phyloP scores from a whole-genome alignment of 2,113 vertebrate genomes.

The Apodemus sylvaticus region DNA sequence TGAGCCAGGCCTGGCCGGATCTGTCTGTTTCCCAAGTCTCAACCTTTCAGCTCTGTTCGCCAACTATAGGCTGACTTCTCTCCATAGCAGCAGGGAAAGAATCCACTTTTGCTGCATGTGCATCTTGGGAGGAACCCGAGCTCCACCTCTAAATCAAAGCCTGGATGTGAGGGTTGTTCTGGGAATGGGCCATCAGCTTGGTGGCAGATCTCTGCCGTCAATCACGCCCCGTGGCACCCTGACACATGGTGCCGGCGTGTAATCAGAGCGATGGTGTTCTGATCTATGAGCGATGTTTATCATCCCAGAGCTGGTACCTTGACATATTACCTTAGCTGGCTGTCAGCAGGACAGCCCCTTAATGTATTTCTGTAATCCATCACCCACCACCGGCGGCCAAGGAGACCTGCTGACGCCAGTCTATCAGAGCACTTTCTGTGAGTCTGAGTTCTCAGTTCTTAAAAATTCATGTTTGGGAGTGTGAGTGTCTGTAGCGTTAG shows the following conservation, averaged over 20 bases:
- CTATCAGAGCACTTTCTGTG: not conserved
- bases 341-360: slow-evolving; percentile 63
- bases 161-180: slow-evolving; percentile 40
- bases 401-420: not conserved
- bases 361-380: slow-evolving; percentile 75
- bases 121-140: slow-evolving; percentile 43
- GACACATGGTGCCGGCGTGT: slow-evolving; percentile 29
- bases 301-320: slow-evolving; percentile 74
- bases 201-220: slow-evolving; percentile 52
- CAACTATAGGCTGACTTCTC: not conserved
- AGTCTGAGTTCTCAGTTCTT: slow-evolving; percentile 37
- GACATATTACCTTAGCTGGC: slow-evolving; percentile 74
- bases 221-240: not conserved
- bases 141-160: slow-evolving; percentile 63
- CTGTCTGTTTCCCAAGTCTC: not conserved
- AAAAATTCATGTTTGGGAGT: slow-evolving; percentile 39
- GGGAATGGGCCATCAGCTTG: slow-evolving; percentile 4
- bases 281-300: slow-evolving; percentile 72
- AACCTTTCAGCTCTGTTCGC: not conserved
- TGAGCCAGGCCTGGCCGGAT: not conserved
- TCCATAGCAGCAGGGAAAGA: slow-evolving; percentile 1
- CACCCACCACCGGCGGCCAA: slow-evolving; percentile 10
- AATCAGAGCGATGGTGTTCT: slow-evolving; percentile 72
- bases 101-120: slow-evolving; percentile 64
- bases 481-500: not conserved